Evolutionary conservation across 2,113 vertebrate genomes (phyloP).

Genomic region (Rynchops niger): DNA sequence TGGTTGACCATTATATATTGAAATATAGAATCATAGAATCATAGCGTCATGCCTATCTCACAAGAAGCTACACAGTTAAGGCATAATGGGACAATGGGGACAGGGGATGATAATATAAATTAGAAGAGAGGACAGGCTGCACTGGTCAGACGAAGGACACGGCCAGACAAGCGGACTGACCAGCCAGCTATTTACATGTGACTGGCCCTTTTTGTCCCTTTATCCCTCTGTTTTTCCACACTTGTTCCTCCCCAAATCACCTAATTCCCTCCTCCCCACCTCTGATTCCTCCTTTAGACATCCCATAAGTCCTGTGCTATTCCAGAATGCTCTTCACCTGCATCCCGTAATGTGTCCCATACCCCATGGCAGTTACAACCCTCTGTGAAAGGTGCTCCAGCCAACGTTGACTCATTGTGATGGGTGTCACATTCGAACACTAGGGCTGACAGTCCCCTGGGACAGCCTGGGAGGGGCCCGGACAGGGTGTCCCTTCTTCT

Average conservation of each 20-base stretch:
- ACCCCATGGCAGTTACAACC: no score
- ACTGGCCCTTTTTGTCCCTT: neutral
- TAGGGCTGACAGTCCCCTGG: neutral
- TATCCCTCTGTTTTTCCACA: neutral
- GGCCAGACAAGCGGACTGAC: neutral
- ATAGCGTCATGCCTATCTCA: neutral
- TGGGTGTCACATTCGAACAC: neutral
- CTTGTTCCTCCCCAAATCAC: neutral
- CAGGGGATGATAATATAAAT: no score
- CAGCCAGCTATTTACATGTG: neutral
- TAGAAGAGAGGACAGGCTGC: neutral
- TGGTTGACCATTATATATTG: neutral
- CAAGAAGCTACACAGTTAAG: neutral
- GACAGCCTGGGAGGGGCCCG: neutral
- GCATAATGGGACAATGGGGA: neutral
- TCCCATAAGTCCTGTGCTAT: neutral
- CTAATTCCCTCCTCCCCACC: neutral
- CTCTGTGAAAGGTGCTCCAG: neutral
- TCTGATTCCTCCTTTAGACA: neutral
- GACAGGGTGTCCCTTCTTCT: neutral
- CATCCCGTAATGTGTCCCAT: accelerated
- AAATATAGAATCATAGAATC: neutral
- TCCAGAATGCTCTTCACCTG: neutral
- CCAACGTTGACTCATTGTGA: accelerated
- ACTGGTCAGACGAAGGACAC: accelerated